Percentiles rank a stretch among this genome's conserved stretches.
Conservation (phyloP, 2,888 invertebrate genomes). For the Anagyrus pseudococci region DNA sequence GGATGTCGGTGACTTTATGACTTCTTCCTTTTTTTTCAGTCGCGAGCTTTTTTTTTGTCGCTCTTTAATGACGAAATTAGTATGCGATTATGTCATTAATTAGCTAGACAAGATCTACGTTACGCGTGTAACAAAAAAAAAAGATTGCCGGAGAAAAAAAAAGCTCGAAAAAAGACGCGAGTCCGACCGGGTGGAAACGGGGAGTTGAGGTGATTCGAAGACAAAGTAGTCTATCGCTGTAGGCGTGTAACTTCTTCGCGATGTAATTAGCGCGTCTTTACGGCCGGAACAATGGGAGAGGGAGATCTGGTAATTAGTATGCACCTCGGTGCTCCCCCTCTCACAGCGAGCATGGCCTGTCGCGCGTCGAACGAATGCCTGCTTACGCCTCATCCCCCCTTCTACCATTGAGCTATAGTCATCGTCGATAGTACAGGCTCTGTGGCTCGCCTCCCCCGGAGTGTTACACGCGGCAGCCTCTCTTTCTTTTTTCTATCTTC, state of each 20-base stretch:
- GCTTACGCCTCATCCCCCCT: too few species aligned
- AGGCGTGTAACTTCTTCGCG: constrained; percentile 50
- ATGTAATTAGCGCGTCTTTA: constrained; percentile 60
- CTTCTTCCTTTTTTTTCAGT: too few species aligned
- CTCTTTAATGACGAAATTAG: too few species aligned
- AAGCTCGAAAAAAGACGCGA: not conserved
- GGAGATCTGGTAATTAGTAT: constrained; percentile 56
- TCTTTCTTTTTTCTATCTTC: constrained; percentile 11
- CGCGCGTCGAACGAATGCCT: too few species aligned
- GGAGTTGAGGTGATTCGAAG: constrained; percentile 18
- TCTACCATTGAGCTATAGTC: too few species aligned
- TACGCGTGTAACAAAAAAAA: constrained; percentile 1
- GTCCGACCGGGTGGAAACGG: not conserved
- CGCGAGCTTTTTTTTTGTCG: too few species aligned
- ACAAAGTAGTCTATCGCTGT: constrained; percentile 32
- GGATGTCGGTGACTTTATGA: too few species aligned
- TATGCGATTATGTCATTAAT: too few species aligned
- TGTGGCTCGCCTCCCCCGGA: too few species aligned
- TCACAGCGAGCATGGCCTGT: constrained; percentile 7
- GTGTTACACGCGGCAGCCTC: constrained; percentile 21
- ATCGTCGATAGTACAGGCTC: too few species aligned
- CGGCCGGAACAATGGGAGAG: constrained; percentile 49
- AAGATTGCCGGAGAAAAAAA: not conserved
- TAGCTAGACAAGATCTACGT: too few species aligned
- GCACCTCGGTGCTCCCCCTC: constrained; percentile 34